Percentiles rank a stretch among this genome's conserved stretches.
These are phyloP conservation scores for Drosophila tristis DNA, from an alignment of 1,140 invertebrate species.

Conservation along the genomic window DNA sequence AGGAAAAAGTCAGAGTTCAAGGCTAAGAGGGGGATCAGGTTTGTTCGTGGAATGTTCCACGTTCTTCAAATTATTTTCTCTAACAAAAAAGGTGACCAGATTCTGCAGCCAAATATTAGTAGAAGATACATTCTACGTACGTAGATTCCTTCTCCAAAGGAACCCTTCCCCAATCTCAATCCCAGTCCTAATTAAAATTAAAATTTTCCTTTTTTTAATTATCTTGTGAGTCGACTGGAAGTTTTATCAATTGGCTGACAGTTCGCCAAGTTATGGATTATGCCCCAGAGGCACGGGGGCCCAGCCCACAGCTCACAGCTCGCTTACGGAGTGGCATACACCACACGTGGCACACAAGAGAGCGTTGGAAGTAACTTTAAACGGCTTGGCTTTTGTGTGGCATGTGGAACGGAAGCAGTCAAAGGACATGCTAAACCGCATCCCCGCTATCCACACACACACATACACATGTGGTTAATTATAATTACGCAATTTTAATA, in stretches of 20 bases:
- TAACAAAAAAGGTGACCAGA: no score
- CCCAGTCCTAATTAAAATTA: constrained; percentile 36
- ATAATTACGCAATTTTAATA: constrained; percentile 84
- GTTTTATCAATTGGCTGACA: constrained; percentile 81
- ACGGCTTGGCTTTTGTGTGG: constrained; percentile 23
- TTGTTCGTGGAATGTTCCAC: not conserved
- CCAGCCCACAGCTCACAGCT: constrained; percentile 70
- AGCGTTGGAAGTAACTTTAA: constrained; percentile 46
- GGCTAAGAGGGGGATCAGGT: not conserved
- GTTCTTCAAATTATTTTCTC: no score
- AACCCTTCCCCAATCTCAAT: no score
- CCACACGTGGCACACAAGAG: constrained; percentile 43
- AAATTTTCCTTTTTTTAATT: constrained; percentile 37
- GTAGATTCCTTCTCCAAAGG: not conserved
- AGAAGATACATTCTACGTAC: no score
- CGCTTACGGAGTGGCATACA: constrained; percentile 65
- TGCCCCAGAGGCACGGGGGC: constrained; percentile 68
- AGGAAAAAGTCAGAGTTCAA: constrained; percentile 41
- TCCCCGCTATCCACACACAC: constrained; percentile 2
- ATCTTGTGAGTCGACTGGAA: constrained; percentile 37
- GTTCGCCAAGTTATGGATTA: constrained; percentile 80
- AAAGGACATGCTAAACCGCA: constrained; percentile 66
- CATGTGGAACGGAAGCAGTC: constrained; percentile 63
- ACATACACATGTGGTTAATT: constrained; percentile 82
- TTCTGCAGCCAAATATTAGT: no score